Base-by-base conservation (phyloP, 2,113 vertebrate genomes). In the Dissostichus mawsoni region DNA sequence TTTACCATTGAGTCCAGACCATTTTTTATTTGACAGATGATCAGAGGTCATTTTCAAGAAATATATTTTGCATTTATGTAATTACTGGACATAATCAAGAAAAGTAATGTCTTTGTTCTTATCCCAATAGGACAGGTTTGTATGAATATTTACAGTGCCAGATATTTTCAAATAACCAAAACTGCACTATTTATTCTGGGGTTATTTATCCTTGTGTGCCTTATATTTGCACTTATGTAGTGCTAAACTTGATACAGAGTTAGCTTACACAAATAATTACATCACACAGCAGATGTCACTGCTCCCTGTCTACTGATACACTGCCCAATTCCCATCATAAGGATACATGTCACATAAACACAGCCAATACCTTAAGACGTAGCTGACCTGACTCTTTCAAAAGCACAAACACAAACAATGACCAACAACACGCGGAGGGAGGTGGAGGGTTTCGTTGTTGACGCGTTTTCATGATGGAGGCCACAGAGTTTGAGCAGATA, bases 401-500 rank as follows among this genome's bases (percentile, higher is more conserved):
- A 29, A 29, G 29, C 29, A 29, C 29, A 29, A 29, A 29, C 29
- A 29, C 29, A 29, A 29, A 29, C 29, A 29, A 29, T 29, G 29
- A 29, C 29, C 29, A 29, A 29, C 29, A 4, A 29, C 29, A 29
- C 29, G 3, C 29, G 29, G 29, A 29, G 29, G 52, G 59, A n/a
- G 50, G 56, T 29, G 76, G 52, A 70, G 47, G 52, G 48, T 50
- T 79, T 70, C 67, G 77, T 51, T 76, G 66, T 52, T 72, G 75
- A 84, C 81, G 86, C 44, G 18, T 70, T 87, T 80, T 77, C 78
- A 77, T 81, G 81, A 81, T 73, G 13, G 14, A 76, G 58, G 81
- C 73, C 29, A 4, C 72, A 55, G 69, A 77, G 78, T 76, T 80
- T 76, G 59, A 84, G 74, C 59, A 84, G 78, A 71, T 90, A 82